phyloP scores from a whole-genome alignment of 1,140 invertebrate species.

The Bactericera cockerelli region DNA sequence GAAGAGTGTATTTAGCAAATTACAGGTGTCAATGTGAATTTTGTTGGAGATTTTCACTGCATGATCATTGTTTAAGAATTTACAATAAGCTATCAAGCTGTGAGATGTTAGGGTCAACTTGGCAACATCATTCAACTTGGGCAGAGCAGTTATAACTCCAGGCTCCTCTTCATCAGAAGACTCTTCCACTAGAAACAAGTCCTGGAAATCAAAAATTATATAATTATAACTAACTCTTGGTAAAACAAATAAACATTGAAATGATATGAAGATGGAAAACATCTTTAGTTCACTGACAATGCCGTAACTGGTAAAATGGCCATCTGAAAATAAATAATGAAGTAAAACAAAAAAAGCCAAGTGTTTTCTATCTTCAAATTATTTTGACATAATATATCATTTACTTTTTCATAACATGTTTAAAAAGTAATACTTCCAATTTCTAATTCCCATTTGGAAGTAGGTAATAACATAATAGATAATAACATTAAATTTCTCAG shows the following conservation, averaged over 20 bases:
- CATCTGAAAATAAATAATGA: too few species aligned
- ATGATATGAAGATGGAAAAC: neutral
- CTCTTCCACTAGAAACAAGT: conserved; percentile 35
- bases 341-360: too few species aligned
- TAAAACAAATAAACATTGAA: too few species aligned
- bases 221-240: neutral
- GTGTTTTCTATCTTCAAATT: too few species aligned
- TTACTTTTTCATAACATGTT: too few species aligned
- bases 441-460: too few species aligned
- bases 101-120: conserved; percentile 54
- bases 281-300: conserved; percentile 12
- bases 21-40: conserved; percentile 53
- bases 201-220: conserved; percentile 25
- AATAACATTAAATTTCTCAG: too few species aligned
- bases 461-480: too few species aligned
- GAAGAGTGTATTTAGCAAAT: conserved; percentile 65
- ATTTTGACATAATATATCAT: too few species aligned
- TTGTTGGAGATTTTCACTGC: conserved; percentile 50
- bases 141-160: conserved; percentile 31
- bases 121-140: conserved; percentile 39
- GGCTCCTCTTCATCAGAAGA: conserved; percentile 28
- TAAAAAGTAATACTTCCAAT: too few species aligned
- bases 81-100: conserved; percentile 54
- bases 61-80: conserved; percentile 48
- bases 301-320: too few species aligned